Percentiles rank a stretch among this genome's conserved stretches.
Evolutionary conservation across 2,888 invertebrate genomes (phyloP).

Genomic region (Platycnemis pennipes): DNA sequence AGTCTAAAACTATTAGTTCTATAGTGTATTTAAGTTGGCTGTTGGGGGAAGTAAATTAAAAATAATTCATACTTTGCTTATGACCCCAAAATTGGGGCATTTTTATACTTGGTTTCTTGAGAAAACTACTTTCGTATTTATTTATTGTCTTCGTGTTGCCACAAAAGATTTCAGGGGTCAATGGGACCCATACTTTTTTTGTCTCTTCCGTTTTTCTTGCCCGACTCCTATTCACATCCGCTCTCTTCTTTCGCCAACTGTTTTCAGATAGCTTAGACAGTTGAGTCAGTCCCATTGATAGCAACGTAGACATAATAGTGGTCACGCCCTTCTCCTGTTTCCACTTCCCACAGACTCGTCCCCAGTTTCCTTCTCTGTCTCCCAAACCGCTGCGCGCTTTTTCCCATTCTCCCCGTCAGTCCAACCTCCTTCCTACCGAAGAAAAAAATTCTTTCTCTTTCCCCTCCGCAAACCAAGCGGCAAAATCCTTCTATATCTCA

Average conservation of each 20-base stretch:
- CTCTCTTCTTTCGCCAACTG: background rate
- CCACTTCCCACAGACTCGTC: constrained; percentile 25
- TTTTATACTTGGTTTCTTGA: background rate
- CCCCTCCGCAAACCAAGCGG: constrained; percentile 45
- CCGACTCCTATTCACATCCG: background rate
- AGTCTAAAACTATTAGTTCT: too few species aligned
- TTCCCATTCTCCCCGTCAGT: background rate
- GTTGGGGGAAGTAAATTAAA: too few species aligned
- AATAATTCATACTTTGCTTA: too few species aligned
- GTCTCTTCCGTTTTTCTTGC: background rate
- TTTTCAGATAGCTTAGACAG: constrained; percentile 55
- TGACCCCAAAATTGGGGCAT: background rate
- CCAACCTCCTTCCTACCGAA: background rate
- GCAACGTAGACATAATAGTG: constrained; percentile 37
- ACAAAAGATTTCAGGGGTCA: background rate
- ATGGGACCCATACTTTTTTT: background rate
- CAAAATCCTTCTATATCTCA: constrained; percentile 60
- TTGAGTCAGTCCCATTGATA: constrained; percentile 55
- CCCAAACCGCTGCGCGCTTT: background rate
- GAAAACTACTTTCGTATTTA: background rate
- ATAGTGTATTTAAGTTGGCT: too few species aligned
- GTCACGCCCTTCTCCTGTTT: constrained; percentile 67
- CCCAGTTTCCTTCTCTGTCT: background rate
- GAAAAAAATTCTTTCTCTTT: background rate
- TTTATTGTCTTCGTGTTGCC: background rate